These are phyloP conservation scores for Etheostoma perlongum DNA, from an alignment of 2,797 vertebrate genomes.

Conservation along the genomic window DNA sequence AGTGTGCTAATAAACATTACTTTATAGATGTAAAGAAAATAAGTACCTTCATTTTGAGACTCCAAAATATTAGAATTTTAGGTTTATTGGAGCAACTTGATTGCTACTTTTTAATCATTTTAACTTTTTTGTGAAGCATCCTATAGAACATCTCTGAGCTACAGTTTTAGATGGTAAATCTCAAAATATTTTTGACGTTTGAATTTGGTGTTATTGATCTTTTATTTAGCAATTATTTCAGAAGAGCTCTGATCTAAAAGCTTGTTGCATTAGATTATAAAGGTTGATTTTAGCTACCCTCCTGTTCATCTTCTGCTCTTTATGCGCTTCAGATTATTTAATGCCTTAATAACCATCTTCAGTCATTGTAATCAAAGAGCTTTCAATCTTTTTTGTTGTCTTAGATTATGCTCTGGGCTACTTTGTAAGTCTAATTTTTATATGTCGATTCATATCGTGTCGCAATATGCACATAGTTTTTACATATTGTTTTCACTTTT, in stretches of 20 bases:
- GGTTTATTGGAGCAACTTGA: not conserved
- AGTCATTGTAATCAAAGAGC: slow-evolving; percentile 6
- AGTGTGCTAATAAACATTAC: not conserved
- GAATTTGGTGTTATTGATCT: not conserved
- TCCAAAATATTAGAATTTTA: not conserved
- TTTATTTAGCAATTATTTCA: no score
- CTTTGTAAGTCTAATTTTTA: slow-evolving; percentile 8
- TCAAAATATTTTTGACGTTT: not conserved
- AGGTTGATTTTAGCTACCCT: slow-evolving; percentile 2
- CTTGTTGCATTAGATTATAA: not conserved
- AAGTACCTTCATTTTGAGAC: not conserved
- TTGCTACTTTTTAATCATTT: not conserved
- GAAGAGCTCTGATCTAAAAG: not conserved
- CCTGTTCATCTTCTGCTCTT: slow-evolving; percentile 13
- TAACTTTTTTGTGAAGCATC: not conserved
- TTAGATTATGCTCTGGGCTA: not conserved
- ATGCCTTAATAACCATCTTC: slow-evolving; percentile 7
- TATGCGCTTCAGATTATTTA: slow-evolving; percentile 15
- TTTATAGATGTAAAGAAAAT: not conserved
- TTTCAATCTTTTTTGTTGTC: slow-evolving; percentile 3
- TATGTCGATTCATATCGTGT: not conserved
- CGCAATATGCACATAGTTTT: not conserved
- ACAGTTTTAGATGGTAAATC: not conserved
- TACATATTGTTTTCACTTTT: slow-evolving; percentile 17
- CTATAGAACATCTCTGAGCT: not conserved